Base-by-base conservation (phyloP, 1,140 invertebrate genomes). In the Leptoteleia sp. region DNA sequence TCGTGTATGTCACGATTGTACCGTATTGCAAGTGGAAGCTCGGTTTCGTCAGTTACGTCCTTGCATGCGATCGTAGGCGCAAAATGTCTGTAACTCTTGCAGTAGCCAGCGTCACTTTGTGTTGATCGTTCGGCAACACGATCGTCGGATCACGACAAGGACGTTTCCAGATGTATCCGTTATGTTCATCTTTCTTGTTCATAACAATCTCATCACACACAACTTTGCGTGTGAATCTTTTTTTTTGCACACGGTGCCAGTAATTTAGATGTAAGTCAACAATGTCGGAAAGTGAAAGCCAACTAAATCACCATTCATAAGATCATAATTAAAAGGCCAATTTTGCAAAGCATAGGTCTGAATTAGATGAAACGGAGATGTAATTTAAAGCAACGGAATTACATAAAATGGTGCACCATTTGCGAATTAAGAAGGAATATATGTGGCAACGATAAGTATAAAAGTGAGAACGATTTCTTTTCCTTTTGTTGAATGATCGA, bases 81-180 rank as follows among this genome's bases (percentile, higher is more conserved):
- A 31, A 43, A 62, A 38, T 62, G 57, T 31, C 13, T 61, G 57
- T 4, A 16, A 33, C 13, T 48, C 13, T 48, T 43, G n/a, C 40
- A 59, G 55, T 55, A 25, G 50, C 40, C 50, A 55, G 15, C 38
- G 59, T 64, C 59, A 38, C 45, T 64, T 48, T 35, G 31, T 42
- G 57, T 47, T 33, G 37, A 65, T 52, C 47, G 61, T 37, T 50
- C 17, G 45, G n/a, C 29, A 65, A 42, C 61, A 65, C 48, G 38
- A 54, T 54, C 48, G 48, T 38, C 38, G 15, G 62, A 67, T 67
- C 48, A 67, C 47, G 62, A 43, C 62, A 67, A 67, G 62, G 62
- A 67, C 62, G 62, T 54, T 67, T 33, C 29, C 48, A 25, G 38
- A 50, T 35, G 29, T 45, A 54, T 55, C 62, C 62, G 40, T 67